Percentiles rank a stretch among this genome's conserved stretches.
phyloP scores from a whole-genome alignment of 2,797 vertebrate genomes.

The Podarcis lilfordi region DNA sequence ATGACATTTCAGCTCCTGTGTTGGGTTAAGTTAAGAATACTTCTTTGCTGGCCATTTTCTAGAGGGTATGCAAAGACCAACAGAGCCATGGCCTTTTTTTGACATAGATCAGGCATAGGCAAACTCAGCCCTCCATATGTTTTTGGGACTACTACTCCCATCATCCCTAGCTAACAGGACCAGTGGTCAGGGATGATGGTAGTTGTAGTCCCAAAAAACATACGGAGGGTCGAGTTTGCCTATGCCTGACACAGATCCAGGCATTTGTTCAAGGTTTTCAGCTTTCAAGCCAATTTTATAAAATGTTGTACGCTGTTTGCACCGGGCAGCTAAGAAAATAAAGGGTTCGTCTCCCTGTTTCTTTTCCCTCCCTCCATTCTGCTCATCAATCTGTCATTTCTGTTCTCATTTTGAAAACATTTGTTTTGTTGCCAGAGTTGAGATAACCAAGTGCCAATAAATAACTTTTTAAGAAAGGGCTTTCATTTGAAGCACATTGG shows the following conservation, averaged over 20 bases:
- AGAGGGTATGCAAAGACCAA: conserved; percentile 16
- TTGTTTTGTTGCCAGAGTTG: conserved; percentile 32
- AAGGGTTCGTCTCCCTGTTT: neutral
- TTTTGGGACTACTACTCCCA: no score
- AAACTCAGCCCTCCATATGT: no score
- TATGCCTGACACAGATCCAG: neutral
- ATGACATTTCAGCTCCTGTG: conserved; percentile 11
- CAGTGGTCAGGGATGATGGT: no score
- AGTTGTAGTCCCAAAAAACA: no score
- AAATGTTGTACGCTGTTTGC: conserved; percentile 16
- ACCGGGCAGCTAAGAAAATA: conserved; percentile 11
- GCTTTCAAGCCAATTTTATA: neutral
- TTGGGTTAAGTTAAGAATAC: neutral
- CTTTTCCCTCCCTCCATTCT: neutral
- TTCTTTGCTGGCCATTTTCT: rapidly evolving
- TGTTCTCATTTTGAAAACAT: conserved; percentile 38
- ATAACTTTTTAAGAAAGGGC: conserved; percentile 66
- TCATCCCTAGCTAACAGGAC: no score
- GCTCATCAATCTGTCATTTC: conserved; percentile 31
- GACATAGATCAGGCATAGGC: no score
- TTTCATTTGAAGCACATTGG: conserved; percentile 55
- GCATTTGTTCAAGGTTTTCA: neutral
- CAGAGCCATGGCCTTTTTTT: neutral
- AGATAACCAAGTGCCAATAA: conserved; percentile 56
- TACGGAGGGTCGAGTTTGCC: no score